Conservation (phyloP, 2,888 invertebrate species). For the Norana najaformis region DNA sequence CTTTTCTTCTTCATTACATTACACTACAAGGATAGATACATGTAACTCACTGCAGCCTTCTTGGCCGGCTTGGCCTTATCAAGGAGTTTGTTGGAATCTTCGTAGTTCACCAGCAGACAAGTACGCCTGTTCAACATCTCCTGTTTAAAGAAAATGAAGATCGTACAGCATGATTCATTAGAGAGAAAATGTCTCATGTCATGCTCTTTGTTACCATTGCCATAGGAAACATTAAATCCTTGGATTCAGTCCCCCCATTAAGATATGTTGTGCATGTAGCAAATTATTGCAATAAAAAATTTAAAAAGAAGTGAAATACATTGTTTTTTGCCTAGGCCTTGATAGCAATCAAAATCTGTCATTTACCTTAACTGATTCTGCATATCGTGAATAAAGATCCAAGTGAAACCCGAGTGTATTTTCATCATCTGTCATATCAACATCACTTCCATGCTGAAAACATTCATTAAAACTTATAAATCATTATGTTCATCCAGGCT, state of each 20-base stretch:
- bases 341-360: not conserved
- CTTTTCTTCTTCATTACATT: not conserved
- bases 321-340: not conserved
- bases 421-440: conserved; percentile 58
- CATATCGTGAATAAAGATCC: conserved; percentile 57
- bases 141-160: conserved; percentile 47
- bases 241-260: not conserved
- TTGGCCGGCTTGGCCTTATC: conserved; percentile 63
- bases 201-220: not conserved
- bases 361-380: conserved; percentile 59
- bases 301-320: not conserved
- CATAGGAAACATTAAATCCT: not conserved
- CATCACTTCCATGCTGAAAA: conserved; percentile 58
- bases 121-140: conserved; percentile 62
- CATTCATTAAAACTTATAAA: not conserved
- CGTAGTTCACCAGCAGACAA: conserved; percentile 60
- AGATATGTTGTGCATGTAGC: not conserved
- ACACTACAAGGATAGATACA: not conserved
- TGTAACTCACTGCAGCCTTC: conserved; percentile 53
- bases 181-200: not conserved
- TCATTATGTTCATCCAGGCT: not conserved
- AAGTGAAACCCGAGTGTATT: conserved; percentile 59
- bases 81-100: conserved; percentile 60
- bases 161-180: not conserved
- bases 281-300: not conserved